A percentile compares a stretch with the other conserved stretches of the same genome.
Evolutionary conservation across 37 sponge, comb jelly and placozoan species (phyloP).

Genomic region (Petrosia ficiformis): DNA sequence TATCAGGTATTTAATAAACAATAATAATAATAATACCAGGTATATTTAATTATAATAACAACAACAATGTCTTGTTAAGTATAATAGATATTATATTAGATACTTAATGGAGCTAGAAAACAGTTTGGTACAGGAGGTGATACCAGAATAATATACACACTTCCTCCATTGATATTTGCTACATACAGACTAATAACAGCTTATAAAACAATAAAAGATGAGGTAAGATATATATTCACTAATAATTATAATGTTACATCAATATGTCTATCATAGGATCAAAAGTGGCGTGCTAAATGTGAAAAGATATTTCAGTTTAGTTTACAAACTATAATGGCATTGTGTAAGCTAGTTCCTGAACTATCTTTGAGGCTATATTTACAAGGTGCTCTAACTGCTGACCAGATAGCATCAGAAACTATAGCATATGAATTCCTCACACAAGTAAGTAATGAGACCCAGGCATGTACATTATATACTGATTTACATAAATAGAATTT

Average conservation of each 20-base stretch:
- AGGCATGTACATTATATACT: neutral
- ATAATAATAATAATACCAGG: neutral
- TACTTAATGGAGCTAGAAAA: conserved; percentile 80
- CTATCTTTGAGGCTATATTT: conserved; percentile 85
- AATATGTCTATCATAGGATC: conserved; percentile 79
- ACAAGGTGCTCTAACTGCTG: conserved; percentile 94
- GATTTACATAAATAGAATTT: neutral
- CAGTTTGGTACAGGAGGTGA: conserved; percentile 87
- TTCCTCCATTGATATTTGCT: conserved; percentile 89
- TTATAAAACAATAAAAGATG: conserved; percentile 64
- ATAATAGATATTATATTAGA: conserved; percentile 71
- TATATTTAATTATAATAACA: neutral
- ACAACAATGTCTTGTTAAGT: no score
- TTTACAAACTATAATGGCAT: conserved; percentile 77
- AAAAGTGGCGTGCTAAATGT: conserved; percentile 92
- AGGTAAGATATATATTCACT: conserved; percentile 32
- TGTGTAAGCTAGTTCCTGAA: conserved; percentile 71
- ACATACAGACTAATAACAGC: conserved; percentile 71
- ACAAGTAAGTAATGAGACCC: conserved; percentile 47
- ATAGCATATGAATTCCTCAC: conserved; percentile 96
- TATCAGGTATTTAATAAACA: conserved; percentile 57
- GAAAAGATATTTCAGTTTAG: conserved; percentile 91
- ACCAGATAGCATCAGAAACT: conserved; percentile 80
- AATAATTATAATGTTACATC: neutral
- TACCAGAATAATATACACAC: conserved; percentile 67